phyloP scores from a whole-genome alignment of 37 sponge, comb jelly and placozoan genomes.

The Amphimedon queenslandica region DNA sequence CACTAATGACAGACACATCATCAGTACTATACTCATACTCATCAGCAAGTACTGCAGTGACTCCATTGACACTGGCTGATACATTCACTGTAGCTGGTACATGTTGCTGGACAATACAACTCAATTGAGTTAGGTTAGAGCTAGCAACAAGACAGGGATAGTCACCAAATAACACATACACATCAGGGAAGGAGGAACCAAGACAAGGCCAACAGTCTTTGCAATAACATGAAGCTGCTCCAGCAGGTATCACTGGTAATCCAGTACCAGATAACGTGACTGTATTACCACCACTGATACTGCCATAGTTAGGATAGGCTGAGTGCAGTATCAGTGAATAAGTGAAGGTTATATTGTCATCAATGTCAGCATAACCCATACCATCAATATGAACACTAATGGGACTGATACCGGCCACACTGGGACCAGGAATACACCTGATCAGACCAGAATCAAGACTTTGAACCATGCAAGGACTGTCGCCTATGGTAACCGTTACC shows the following conservation, averaged over 20 bases:
- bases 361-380: conserved; percentile 30
- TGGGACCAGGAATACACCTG: conserved; percentile 19
- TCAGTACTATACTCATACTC: conserved; percentile 8
- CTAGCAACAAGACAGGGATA: conserved; percentile 33
- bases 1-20: conserved; percentile 6
- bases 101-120: conserved; percentile 15
- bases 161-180: conserved; percentile 17
- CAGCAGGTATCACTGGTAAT: conserved; percentile 4
- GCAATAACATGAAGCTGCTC: conserved; percentile 17
- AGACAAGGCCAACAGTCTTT: too few relatives aligned
- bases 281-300: conserved; percentile 53
- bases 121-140: conserved; percentile 5
- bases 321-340: conserved; percentile 39
- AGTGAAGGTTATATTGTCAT: conserved; percentile 18
- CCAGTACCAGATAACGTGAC: conserved; percentile 54
- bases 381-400: conserved; percentile 44
- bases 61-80: conserved; percentile 21
- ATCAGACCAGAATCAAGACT: conserved; percentile 26
- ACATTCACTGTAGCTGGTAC: conserved; percentile 22
- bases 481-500: conserved; percentile 34
- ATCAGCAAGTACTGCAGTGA: conserved; percentile 8
- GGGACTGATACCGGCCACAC: conserved; percentile 35
- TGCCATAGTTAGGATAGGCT: conserved; percentile 18
- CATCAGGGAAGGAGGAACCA: background rate
- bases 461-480: conserved; percentile 22